These are phyloP conservation scores for Umimayanthus kanabou DNA, from an alignment of 92 coral and sea anemone genomes.

Conservation along the genomic window DNA sequence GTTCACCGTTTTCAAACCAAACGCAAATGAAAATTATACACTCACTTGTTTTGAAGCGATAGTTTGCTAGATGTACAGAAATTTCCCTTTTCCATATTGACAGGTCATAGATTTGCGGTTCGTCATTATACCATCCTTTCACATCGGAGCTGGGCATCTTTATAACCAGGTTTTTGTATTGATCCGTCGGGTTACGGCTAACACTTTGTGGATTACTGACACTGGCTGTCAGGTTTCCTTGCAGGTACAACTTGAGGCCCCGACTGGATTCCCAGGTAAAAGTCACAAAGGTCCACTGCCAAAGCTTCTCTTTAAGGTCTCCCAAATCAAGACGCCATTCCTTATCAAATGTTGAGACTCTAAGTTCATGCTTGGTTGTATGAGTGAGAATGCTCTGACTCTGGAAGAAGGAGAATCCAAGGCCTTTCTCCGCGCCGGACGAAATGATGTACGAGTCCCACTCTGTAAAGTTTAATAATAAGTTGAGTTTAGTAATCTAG, in stretches of 20 bases:
- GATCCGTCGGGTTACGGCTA: neutral
- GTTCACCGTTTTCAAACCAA: neutral
- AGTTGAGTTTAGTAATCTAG: neutral
- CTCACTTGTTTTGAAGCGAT: slow-evolving; percentile 31
- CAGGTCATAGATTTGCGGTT: slow-evolving; percentile 3
- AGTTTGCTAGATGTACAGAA: slow-evolving; percentile 16
- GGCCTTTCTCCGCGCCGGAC: slow-evolving; percentile 9
- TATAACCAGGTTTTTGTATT: neutral
- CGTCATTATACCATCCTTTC: neutral
- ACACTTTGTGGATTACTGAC: neutral
- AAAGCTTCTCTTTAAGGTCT: slow-evolving; percentile 19
- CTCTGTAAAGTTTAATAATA: neutral
- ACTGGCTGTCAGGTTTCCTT: slow-evolving; percentile 34
- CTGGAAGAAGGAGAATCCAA: slow-evolving; percentile 11
- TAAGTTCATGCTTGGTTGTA: neutral
- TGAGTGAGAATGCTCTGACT: neutral
- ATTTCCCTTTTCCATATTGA: slow-evolving; percentile 39
- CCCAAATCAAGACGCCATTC: slow-evolving; percentile 37
- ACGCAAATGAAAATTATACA: neutral
- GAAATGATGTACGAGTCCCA: slow-evolving; percentile 24
- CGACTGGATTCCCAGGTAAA: slow-evolving; percentile 32
- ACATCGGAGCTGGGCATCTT: neutral
- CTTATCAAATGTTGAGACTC: slow-evolving; percentile 20
- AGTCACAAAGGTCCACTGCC: slow-evolving; percentile 33
- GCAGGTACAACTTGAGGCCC: slow-evolving; percentile 24